These are phyloP conservation scores for Symphodus melops DNA, from an alignment of 2,113 vertebrate species.

Conservation along the genomic window DNA sequence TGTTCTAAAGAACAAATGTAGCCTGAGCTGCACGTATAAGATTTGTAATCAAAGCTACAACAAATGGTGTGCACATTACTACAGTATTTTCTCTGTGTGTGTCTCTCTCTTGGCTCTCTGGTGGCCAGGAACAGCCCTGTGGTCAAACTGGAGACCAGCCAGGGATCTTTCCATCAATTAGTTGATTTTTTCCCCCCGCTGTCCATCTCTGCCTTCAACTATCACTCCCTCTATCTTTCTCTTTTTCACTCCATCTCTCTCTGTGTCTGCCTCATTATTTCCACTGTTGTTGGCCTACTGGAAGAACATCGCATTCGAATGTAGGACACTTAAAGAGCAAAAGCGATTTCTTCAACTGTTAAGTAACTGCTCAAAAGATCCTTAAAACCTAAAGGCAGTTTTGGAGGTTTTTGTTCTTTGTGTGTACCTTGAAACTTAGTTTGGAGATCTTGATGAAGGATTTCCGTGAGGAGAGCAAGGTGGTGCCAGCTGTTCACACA, in stretches of 20 bases:
- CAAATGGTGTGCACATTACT: neutral
- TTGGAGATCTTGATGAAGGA: slow-evolving; percentile 12
- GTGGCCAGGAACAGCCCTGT: slow-evolving; percentile 68
- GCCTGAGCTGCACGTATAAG: neutral
- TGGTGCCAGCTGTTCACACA: neutral
- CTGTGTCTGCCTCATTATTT: slow-evolving; percentile 56
- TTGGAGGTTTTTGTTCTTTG: neutral
- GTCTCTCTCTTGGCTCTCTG: slow-evolving; percentile 32
- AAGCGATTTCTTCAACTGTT: slow-evolving; percentile 18
- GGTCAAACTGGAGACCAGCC: slow-evolving; percentile 73
- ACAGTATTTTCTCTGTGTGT: neutral
- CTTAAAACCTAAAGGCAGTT: neutral
- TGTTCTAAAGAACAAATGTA: neutral
- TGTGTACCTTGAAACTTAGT: slow-evolving; percentile 18
- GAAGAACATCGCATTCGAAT: slow-evolving; percentile 29
- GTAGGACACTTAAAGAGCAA: slow-evolving; percentile 44
- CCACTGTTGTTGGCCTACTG: slow-evolving; percentile 49
- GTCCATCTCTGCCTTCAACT: slow-evolving; percentile 51
- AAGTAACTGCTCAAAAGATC: slow-evolving; percentile 12
- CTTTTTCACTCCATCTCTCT: slow-evolving; percentile 35
- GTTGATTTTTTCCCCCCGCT: slow-evolving; percentile 42
- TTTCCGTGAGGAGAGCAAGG: slow-evolving; percentile 17
- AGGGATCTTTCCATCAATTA: slow-evolving; percentile 76
- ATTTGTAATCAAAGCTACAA: neutral
- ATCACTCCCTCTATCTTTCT: slow-evolving; percentile 30